These are phyloP conservation scores for Etheostoma perlongum DNA, from an alignment of 2,797 vertebrate genomes.

Conservation along the genomic window DNA sequence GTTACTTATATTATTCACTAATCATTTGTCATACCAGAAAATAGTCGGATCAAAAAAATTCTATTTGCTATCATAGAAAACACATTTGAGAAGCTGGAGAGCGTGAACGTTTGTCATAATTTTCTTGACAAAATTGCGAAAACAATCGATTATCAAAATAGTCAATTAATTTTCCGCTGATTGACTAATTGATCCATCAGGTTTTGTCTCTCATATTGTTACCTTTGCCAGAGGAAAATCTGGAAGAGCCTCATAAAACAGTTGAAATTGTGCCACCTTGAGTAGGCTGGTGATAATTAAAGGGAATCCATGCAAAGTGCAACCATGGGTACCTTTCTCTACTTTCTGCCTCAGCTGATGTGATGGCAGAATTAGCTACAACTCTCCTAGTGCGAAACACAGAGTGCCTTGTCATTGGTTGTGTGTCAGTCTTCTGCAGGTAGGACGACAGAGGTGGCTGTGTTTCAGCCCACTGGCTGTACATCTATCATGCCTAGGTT, in stretches of 20 bases:
- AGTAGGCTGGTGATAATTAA: neutral
- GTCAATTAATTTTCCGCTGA: neutral
- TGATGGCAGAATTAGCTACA: neutral
- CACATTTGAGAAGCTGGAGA: neutral
- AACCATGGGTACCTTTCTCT: neutral
- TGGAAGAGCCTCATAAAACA: neutral
- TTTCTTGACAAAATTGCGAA: neutral
- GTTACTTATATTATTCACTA: neutral
- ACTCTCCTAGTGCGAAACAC: neutral
- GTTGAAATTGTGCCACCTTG: neutral
- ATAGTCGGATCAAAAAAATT: neutral
- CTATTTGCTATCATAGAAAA: neutral
- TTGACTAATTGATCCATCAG: neutral
- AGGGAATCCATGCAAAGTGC: neutral
- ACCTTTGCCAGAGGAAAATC: neutral
- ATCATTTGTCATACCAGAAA: neutral
- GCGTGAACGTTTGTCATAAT: neutral
- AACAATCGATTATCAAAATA: neutral
- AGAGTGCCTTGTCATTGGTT: neutral
- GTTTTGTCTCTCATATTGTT: neutral
- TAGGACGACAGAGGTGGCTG: neutral
- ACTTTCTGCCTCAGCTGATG: neutral
- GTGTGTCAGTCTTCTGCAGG: slow-evolving; percentile 12
- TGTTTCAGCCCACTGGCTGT: slow-evolving; percentile 14
- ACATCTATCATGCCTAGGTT: slow-evolving; percentile 1